Evolutionary conservation across 2,797 vertebrate genomes (phyloP).

Genomic region (Coregonus ussuriensis): DNA sequence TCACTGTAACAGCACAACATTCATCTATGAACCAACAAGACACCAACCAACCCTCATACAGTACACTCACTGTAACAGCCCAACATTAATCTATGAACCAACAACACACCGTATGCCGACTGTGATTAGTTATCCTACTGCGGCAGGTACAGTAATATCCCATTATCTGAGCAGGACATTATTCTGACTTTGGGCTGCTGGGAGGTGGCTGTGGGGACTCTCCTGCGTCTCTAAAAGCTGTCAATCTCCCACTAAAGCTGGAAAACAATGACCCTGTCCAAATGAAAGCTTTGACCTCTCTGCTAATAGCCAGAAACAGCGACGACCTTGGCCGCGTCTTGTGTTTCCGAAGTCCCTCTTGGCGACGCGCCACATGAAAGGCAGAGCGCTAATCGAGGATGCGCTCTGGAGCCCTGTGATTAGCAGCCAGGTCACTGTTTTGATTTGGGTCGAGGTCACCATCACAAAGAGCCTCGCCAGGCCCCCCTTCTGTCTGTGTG

Average conservation of each 20-base stretch:
- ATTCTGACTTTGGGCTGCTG: constrained; percentile 37
- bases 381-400: constrained; percentile 2
- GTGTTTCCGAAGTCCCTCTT: constrained; percentile 47
- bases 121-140: constrained; percentile 7
- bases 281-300: constrained; percentile 58
- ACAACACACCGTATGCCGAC: background rate
- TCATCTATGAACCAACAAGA: too few species aligned
- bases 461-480: constrained; percentile 27
- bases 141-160: background rate
- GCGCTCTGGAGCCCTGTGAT: constrained; percentile 52
- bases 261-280: constrained; percentile 37
- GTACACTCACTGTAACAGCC: background rate
- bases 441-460: constrained; percentile 64
- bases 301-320: constrained; percentile 49
- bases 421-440: constrained; percentile 58
- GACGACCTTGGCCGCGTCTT: constrained; percentile 44
- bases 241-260: constrained; percentile 37
- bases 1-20: too few species aligned
- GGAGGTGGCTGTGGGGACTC: background rate
- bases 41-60: background rate
- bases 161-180: constrained; percentile 38
- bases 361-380: constrained; percentile 42
- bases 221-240: constrained; percentile 14
- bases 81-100: background rate
- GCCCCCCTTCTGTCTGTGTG: background rate